A percentile compares a stretch with the other conserved stretches of the same genome.
phyloP scores from a whole-genome alignment of 2,113 vertebrate genomes.

The Rattus norvegicus region GRCr8 NC_086026.1:74959501-74960000 shows the following conservation, averaged over 20 bases:
- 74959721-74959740: neutral
- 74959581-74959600: neutral
- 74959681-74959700: neutral
- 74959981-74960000: neutral
- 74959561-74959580: neutral
- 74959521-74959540: neutral
- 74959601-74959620: neutral
- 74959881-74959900: neutral
- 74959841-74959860: neutral
- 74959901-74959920: neutral
- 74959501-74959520: neutral
- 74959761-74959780: neutral
- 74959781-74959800: neutral
- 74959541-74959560: neutral
- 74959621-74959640: neutral
- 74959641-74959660: neutral
- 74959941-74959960: neutral
- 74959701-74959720: neutral
- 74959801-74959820: neutral
- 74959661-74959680: neutral
- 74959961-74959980: neutral
- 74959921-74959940: neutral
- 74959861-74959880: neutral
- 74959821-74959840: neutral
- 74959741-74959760: neutral